Conservation (phyloP, 2,797 vertebrate genomes). For the Erithacus rubecula region DNA sequence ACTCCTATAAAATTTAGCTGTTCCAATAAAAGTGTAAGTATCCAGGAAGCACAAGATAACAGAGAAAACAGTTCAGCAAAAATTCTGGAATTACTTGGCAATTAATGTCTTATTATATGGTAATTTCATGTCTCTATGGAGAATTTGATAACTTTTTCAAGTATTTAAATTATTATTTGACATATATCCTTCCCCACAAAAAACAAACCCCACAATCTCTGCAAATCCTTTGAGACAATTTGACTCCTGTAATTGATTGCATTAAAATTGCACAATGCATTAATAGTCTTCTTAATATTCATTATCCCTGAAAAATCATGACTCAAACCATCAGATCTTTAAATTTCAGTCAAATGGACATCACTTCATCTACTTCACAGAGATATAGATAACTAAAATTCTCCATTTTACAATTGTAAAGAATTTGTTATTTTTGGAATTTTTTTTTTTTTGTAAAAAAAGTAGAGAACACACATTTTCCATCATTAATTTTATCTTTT, state of each 20-base stretch:
- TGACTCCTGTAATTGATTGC: background rate
- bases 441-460: too few species aligned
- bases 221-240: background rate
- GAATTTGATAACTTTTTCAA: background rate
- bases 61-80: background rate
- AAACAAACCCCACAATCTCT: background rate
- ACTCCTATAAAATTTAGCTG: background rate
- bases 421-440: background rate
- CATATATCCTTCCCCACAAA: background rate
- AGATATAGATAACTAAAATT: background rate
- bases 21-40: background rate
- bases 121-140: background rate
- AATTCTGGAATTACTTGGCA: background rate
- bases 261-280: background rate
- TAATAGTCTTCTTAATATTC: background rate
- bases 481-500: background rate
- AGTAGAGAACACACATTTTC: background rate
- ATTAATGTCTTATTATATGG: background rate
- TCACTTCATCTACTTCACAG: background rate
- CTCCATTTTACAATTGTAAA: background rate
- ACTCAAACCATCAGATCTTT: background rate
- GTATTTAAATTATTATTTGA: background rate
- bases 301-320: background rate
- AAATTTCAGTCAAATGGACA: background rate
- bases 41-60: background rate